Conservation (phyloP, 2,888 invertebrate genomes). For the Morinoia aosen region DNA sequence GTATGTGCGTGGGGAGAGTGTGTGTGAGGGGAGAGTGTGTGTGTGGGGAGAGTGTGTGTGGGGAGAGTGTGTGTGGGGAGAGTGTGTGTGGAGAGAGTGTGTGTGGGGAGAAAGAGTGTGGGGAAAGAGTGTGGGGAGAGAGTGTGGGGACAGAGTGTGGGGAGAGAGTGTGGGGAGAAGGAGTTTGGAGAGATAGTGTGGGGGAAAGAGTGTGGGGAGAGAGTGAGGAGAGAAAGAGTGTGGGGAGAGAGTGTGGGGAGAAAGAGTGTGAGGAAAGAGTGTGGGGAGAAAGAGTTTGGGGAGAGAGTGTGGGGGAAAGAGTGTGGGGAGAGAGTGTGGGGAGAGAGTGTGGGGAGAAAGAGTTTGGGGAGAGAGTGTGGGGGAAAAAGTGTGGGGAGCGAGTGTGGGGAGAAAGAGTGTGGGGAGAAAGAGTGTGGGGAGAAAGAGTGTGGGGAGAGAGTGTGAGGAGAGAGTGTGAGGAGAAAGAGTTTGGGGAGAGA, state of each 20-base stretch:
- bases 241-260: slow-evolving; percentile 55
- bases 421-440: too few relatives aligned
- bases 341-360: background rate
- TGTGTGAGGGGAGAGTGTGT: too few relatives aligned
- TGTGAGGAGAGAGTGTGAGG: background rate
- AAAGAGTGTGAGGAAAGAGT: too few relatives aligned
- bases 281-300: background rate
- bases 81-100: background rate
- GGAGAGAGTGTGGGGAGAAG: background rate
- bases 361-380: too few relatives aligned
- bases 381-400: background rate
- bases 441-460: background rate
- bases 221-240: too few relatives aligned
- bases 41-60: too few relatives aligned
- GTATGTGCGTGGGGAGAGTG: too few relatives aligned
- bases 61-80: background rate
- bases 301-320: background rate
- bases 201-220: too few relatives aligned
- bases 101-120: too few relatives aligned
- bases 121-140: too few relatives aligned
- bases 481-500: background rate
- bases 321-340: background rate
- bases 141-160: background rate
- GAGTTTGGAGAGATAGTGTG: background rate
- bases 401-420: background rate